Percentiles rank a stretch among this genome's conserved stretches.
These are phyloP conservation scores for Notarius lentiginosus DNA, from an alignment of 2,113 vertebrate species.

Conservation along the genomic window DNA sequence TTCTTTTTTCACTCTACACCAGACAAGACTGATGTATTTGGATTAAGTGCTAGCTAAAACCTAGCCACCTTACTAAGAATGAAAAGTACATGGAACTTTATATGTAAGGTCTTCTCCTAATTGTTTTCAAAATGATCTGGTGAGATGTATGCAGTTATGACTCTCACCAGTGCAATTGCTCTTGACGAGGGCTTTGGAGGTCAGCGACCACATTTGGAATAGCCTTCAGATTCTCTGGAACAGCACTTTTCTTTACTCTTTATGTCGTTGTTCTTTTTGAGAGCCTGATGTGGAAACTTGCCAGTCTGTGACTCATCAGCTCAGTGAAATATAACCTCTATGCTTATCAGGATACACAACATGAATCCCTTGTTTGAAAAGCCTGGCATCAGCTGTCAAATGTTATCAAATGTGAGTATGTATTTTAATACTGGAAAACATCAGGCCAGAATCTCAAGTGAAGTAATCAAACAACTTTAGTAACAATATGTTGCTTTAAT, in stretches of 20 bases:
- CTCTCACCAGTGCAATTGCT: constrained; percentile 30
- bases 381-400: constrained; percentile 1
- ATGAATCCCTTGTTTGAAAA: constrained; percentile 12
- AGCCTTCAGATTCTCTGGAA: constrained; percentile 35
- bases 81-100: neutral
- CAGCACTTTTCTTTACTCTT: constrained; percentile 27
- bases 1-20: neutral
- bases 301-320: neutral
- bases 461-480: neutral
- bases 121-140: constrained; percentile 11
- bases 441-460: neutral
- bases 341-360: constrained; percentile 21
- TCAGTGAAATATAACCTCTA: constrained; percentile 21
- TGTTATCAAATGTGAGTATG: neutral
- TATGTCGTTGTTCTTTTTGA: constrained; percentile 40
- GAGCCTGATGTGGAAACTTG: constrained; percentile 33
- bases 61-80: neutral
- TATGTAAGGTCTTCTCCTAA: neutral
- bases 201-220: constrained; percentile 39
- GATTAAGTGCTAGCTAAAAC: neutral
- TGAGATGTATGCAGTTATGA: constrained; percentile 30
- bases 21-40: neutral
- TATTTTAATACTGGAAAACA: neutral
- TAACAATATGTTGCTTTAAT: neutral
- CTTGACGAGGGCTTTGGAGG: constrained; percentile 42